These are phyloP conservation scores for Clarias platycephalus DNA, from an alignment of 2,797 vertebrate genomes.

Conservation along the genomic window DNA sequence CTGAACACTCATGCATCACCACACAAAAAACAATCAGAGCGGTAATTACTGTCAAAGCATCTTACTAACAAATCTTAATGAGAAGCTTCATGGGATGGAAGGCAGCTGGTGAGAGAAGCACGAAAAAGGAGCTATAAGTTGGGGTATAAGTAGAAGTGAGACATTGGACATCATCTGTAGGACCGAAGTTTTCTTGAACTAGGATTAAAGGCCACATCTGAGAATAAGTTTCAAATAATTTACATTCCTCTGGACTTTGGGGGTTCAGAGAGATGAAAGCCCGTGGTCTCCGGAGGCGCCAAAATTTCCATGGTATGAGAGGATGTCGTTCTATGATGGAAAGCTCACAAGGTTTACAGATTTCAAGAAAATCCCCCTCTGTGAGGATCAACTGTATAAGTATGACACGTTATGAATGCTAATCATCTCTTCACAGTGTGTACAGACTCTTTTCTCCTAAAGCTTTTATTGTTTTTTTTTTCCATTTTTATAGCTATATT, in stretches of 20 bases:
- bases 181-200: background rate
- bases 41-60: slow-evolving; percentile 63
- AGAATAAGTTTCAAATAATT: slow-evolving; percentile 44
- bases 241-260: slow-evolving; percentile 13
- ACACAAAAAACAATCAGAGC: slow-evolving; percentile 9
- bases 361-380: background rate
- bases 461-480: background rate
- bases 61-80: slow-evolving; percentile 64
- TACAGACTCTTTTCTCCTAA: background rate
- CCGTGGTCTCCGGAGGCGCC: slow-evolving; percentile 28
- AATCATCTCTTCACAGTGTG: background rate
- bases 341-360: slow-evolving; percentile 11
- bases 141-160: slow-evolving; percentile 22
- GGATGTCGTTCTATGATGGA: background rate
- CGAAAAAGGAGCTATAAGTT: slow-evolving; percentile 36
- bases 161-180: background rate
- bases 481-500: background rate
- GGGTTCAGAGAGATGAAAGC: slow-evolving; percentile 34
- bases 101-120: slow-evolving; percentile 43
- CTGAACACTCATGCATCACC: background rate
- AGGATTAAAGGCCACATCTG: slow-evolving; percentile 47
- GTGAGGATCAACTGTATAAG: background rate
- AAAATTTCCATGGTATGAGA: background rate
- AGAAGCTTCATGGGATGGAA: slow-evolving; percentile 54
- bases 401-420: background rate